Conservation (phyloP, 2,888 invertebrate genomes). For the Clepsis dumicolana region DNA sequence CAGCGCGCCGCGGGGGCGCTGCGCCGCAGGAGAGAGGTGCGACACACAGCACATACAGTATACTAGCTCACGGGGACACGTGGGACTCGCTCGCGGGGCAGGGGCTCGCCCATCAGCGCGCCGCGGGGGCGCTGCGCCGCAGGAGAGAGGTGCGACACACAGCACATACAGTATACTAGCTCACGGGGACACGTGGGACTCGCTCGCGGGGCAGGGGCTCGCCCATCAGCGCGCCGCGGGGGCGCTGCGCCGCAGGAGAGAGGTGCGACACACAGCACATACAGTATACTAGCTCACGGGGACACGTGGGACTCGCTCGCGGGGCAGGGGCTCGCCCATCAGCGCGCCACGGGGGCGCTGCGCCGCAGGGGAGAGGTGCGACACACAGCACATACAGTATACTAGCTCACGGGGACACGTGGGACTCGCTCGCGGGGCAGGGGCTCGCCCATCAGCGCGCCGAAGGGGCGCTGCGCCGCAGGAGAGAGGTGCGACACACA, state of each 20-base stretch:
- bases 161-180: too few species aligned
- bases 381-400: too few species aligned
- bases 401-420: too few species aligned
- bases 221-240: conserved; percentile 56
- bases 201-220: conserved; percentile 62
- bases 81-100: conserved; percentile 71
- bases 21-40: conserved; percentile 67
- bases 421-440: too few species aligned
- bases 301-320: conserved; percentile 72
- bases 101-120: conserved; percentile 57
- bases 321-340: conserved; percentile 58
- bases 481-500: too few species aligned
- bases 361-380: conserved; percentile 67
- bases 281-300: conserved; percentile 53
- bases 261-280: conserved; percentile 58
- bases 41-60: too few species aligned
- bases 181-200: conserved; percentile 69
- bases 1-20: conserved; percentile 56
- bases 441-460: too few species aligned
- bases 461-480: too few species aligned
- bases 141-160: conserved; percentile 64
- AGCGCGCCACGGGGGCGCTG: conserved; percentile 55
- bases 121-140: conserved; percentile 55
- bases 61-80: conserved; percentile 57
- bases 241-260: conserved; percentile 60